Evolutionary conservation across 2,888 invertebrate genomes (phyloP).

Genomic region (Trissonchulus sp.): DNA sequence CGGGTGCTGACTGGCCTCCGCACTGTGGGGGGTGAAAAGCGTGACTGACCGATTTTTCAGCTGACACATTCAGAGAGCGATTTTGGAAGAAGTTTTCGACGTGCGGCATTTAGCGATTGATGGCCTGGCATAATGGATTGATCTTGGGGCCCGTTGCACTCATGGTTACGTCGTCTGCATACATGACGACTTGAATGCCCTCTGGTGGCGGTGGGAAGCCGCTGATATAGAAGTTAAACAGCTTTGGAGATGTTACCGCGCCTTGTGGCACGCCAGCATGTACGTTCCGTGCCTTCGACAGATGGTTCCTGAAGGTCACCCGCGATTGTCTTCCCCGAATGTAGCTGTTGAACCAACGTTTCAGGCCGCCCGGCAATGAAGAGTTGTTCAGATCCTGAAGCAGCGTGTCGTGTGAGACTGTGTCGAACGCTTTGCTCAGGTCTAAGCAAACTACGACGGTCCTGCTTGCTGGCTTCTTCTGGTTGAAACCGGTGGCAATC

Average conservation of each 20-base stretch:
- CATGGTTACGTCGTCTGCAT: constrained; percentile 7
- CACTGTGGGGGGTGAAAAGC: neutral
- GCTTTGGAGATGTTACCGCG: neutral
- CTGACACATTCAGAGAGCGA: neutral
- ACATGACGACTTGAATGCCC: neutral
- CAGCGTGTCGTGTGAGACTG: neutral
- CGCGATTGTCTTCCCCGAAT: neutral
- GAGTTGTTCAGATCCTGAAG: neutral
- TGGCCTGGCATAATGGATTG: neutral
- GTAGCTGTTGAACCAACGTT: constrained; percentile 9
- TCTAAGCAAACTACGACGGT: neutral
- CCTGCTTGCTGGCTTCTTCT: neutral
- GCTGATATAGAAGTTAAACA: constrained; percentile 6
- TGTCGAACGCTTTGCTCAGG: constrained; percentile 2
- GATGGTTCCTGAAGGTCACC: neutral
- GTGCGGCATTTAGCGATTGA: neutral
- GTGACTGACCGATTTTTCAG: neutral
- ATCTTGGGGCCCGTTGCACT: neutral
- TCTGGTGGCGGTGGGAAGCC: neutral
- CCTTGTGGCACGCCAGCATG: neutral
- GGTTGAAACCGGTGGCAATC: constrained; percentile 7
- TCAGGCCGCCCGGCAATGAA: neutral
- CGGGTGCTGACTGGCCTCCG: neutral
- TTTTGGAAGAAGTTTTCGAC: neutral
- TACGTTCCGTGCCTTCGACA: neutral